Evolutionary conservation across 2,888 invertebrate species (phyloP).

Genomic region (Galerucella calmariensis): DNA sequence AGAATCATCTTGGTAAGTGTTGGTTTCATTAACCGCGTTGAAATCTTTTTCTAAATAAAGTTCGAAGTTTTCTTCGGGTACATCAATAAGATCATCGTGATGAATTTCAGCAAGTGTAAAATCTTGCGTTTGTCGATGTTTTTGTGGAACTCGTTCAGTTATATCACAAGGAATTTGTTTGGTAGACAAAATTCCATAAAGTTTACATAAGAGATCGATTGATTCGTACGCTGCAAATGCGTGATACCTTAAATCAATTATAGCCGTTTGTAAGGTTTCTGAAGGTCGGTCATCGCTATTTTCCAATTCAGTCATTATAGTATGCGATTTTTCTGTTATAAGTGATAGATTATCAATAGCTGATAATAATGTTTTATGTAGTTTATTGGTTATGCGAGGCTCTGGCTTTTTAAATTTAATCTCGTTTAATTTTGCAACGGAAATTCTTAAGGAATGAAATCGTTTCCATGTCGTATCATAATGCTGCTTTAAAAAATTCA

Average conservation of each 20-base stretch:
- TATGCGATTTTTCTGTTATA: slow-evolving; percentile 50
- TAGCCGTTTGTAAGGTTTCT: slow-evolving; percentile 38
- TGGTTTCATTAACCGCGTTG: not conserved
- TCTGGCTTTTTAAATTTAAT: slow-evolving; percentile 28
- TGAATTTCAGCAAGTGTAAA: slow-evolving; percentile 17
- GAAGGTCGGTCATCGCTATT: slow-evolving; percentile 25
- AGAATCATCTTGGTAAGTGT: slow-evolving; percentile 33
- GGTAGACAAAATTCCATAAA: slow-evolving; percentile 50
- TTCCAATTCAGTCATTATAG: slow-evolving; percentile 44
- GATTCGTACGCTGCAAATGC: slow-evolving; percentile 53
- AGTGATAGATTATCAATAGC: slow-evolving; percentile 50
- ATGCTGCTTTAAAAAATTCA: slow-evolving; percentile 33
- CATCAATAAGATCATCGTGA: slow-evolving; percentile 47
- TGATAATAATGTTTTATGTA: slow-evolving; percentile 47
- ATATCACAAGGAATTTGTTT: not conserved
- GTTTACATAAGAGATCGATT: slow-evolving; percentile 51
- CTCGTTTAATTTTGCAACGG: slow-evolving; percentile 39
- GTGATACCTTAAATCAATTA: slow-evolving; percentile 49
- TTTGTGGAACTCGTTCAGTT: not conserved
- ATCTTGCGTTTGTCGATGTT: not conserved
- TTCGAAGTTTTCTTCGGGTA: slow-evolving; percentile 52
- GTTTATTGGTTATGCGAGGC: slow-evolving; percentile 41
- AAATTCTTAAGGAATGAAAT: slow-evolving; percentile 46
- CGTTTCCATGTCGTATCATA: slow-evolving; percentile 37
- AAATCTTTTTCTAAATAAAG: slow-evolving; percentile 48